Evolutionary conservation across 2,113 vertebrate genomes (phyloP).

Genomic region (Polypterus bichir): DNA sequence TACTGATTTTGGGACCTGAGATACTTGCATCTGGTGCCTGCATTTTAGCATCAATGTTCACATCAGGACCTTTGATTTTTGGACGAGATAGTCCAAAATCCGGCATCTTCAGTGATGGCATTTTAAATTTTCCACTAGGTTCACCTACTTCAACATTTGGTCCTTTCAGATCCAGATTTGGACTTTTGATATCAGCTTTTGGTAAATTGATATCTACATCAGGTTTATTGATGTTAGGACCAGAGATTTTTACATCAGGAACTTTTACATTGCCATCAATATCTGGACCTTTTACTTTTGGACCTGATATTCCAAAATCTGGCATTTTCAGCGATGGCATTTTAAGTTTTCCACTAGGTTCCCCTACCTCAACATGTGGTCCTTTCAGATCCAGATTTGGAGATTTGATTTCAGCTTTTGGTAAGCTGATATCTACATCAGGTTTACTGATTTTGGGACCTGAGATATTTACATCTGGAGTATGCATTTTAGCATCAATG

Average conservation of each 20-base stretch:
- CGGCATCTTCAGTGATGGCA: conserved; percentile 22
- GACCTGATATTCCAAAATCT: background rate
- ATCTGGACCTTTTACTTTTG: conserved; percentile 1
- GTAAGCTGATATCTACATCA: background rate
- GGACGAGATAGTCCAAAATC: conserved; percentile 22
- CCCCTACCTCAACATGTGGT: conserved; percentile 1
- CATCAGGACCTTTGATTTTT: conserved; percentile 21
- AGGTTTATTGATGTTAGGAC: conserved; percentile 2
- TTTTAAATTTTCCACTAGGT: conserved; percentile 21
- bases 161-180: conserved; percentile 22
- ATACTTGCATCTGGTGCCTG: background rate
- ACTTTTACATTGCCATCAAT: conserved; percentile 8
- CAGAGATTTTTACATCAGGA: conserved; percentile 31
- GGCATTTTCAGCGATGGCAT: conserved; percentile 3
- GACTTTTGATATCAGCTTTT: conserved; percentile 5
- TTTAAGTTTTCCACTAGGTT: conserved; percentile 4
- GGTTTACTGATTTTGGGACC: background rate
- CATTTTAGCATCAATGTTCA: conserved; percentile 1
- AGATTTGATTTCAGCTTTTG: background rate
- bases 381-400: conserved; percentile 2
- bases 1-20: background rate
- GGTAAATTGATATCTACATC: background rate
- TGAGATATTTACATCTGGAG: background rate
- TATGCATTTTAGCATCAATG: background rate
- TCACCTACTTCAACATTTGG: conserved; percentile 26